Evolutionary conservation across 2,113 vertebrate genomes (phyloP).

Genomic region (Serranochromis macrocephalus): DNA sequence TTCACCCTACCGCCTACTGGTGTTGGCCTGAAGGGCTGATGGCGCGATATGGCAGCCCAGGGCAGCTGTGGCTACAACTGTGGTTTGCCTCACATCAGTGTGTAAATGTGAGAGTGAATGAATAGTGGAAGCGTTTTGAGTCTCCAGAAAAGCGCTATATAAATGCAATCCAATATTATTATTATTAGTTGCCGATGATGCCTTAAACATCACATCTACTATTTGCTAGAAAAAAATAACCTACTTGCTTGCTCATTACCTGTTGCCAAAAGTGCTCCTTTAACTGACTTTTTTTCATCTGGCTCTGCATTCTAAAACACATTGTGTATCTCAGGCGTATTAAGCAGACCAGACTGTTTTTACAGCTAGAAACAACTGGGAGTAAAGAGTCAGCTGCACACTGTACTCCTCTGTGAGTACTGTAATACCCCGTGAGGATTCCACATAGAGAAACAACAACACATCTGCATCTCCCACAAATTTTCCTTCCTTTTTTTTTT

Average conservation of each 20-base stretch:
- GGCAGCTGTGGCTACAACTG: background rate
- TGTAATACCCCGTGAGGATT: background rate
- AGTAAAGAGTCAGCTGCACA: background rate
- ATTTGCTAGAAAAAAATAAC: background rate
- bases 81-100: background rate
- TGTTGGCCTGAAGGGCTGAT: background rate
- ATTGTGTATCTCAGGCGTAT: background rate
- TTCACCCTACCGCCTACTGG: background rate
- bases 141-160: background rate
- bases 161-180: background rate
- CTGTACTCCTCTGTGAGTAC: background rate
- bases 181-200: background rate
- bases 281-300: background rate
- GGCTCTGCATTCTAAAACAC: background rate
- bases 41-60: background rate
- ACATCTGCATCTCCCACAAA: background rate
- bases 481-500: background rate
- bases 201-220: background rate
- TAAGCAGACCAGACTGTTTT: background rate
- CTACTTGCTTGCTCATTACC: background rate
- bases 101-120: background rate
- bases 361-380: background rate
- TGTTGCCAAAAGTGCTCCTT: background rate
- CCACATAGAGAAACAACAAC: background rate
- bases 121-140: background rate